Evolutionary conservation across 2,888 invertebrate species (phyloP).

Genomic region (Pristionchus exspectatus): DNA sequence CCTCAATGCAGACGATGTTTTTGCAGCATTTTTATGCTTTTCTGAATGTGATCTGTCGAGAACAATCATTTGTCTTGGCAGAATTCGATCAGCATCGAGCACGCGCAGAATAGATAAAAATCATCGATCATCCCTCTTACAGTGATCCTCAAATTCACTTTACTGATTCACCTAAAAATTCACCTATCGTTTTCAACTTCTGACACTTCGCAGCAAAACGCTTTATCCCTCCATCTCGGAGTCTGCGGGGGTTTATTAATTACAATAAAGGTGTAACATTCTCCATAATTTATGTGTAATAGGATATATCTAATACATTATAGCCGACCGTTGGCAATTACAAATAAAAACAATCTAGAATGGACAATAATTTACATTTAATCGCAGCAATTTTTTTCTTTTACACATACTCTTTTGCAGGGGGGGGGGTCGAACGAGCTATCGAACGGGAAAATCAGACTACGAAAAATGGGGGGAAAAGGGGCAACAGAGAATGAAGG

Average conservation of each 20-base stretch:
- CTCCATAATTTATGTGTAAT: constrained; percentile 37
- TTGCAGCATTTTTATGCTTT: too few relatives aligned
- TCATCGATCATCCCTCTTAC: too few relatives aligned
- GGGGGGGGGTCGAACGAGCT: not conserved
- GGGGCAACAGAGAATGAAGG: not conserved
- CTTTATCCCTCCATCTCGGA: not conserved
- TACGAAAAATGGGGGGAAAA: not conserved
- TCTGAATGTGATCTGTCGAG: too few relatives aligned
- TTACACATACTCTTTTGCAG: constrained; percentile 12
- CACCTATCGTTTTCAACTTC: not conserved
- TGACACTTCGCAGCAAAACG: not conserved
- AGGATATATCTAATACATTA: constrained; percentile 23
- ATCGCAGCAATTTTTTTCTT: not conserved
- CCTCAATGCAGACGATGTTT: too few relatives aligned
- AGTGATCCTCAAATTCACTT: too few relatives aligned
- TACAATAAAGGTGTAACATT: not conserved
- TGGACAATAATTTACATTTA: constrained; percentile 1
- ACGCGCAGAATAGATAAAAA: too few relatives aligned
- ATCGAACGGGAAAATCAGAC: not conserved
- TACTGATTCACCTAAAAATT: too few relatives aligned
- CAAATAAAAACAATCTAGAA: not conserved
- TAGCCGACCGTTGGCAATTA: not conserved
- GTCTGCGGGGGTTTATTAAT: not conserved
- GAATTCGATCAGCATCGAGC: too few relatives aligned
- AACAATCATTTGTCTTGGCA: too few relatives aligned